Conservation (phyloP, 2,113 vertebrate species). For the Rhinichthys klamathensis region DNA sequence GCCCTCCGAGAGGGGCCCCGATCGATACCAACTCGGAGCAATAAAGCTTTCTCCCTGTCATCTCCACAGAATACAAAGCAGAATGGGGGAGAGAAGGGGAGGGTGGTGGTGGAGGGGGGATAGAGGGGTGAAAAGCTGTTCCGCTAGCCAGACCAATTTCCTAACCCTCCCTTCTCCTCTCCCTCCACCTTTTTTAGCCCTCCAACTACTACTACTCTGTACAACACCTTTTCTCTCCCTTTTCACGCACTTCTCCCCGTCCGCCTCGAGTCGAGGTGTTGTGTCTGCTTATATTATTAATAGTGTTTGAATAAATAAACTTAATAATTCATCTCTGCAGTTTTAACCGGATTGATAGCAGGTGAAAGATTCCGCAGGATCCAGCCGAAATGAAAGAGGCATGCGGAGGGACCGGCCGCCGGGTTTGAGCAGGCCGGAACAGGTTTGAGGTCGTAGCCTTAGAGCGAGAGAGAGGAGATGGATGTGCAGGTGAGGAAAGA, state of each 20-base stretch:
- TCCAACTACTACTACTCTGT: conserved; percentile 50
- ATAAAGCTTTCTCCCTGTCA: conserved; percentile 82
- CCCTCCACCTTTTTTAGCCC: conserved; percentile 45
- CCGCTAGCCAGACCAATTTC: conserved; percentile 83
- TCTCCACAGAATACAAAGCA: conserved; percentile 71
- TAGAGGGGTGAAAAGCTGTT: conserved; percentile 74
- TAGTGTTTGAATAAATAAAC: conserved; percentile 73
- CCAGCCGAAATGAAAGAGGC: conserved; percentile 46
- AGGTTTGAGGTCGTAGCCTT: conserved; percentile 57
- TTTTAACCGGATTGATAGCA: conserved; percentile 64
- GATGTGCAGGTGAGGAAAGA: conserved; percentile 48
- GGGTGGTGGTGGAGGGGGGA: conserved; percentile 47
- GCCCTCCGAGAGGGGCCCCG: conserved; percentile 78
- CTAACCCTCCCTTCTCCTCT: conserved; percentile 65
- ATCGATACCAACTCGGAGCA: conserved; percentile 85
- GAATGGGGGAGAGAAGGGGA: conserved; percentile 59
- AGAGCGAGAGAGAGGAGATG: conserved; percentile 57
- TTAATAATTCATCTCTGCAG: conserved; percentile 74
- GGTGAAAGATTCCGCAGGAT: conserved; percentile 40
- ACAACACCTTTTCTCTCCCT: conserved; percentile 50
- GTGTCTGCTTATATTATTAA: conserved; percentile 69
- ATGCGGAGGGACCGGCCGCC: conserved; percentile 38
- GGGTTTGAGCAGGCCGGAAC: conserved; percentile 15
- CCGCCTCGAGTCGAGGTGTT: conserved; percentile 25
- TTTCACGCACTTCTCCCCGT: conserved; percentile 2